Percentiles rank a stretch among this genome's conserved stretches.
These are phyloP conservation scores for Lepidurus packardi DNA, from an alignment of 1,140 invertebrate species.

Conservation along the genomic window DNA sequence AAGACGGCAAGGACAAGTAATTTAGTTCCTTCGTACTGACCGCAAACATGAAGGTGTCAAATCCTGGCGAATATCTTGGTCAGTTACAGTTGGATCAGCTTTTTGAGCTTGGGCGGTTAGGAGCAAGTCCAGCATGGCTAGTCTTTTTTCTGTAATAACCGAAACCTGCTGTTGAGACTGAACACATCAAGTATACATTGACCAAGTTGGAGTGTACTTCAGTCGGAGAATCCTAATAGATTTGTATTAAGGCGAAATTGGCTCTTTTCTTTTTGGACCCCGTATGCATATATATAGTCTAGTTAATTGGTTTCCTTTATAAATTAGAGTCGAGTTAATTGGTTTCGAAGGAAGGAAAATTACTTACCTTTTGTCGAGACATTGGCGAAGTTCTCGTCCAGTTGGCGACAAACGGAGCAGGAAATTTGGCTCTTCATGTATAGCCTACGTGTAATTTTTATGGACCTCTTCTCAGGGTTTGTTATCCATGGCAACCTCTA, in stretches of 20 bases:
- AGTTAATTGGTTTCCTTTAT: too few relatives aligned
- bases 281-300: not conserved
- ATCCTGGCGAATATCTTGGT: constrained; percentile 87
- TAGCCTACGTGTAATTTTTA: not conserved
- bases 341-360: not conserved
- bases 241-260: not conserved
- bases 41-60: constrained; percentile 93
- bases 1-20: not conserved
- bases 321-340: too few relatives aligned
- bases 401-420: not conserved
- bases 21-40: constrained; percentile 47
- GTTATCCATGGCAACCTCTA: not conserved
- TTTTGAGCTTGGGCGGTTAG: constrained; percentile 69
- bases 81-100: constrained; percentile 67
- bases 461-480: not conserved
- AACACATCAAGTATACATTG: not conserved
- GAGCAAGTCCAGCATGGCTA: constrained; percentile 88
- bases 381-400: not conserved
- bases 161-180: not conserved
- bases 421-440: not conserved
- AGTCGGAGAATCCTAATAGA: not conserved
- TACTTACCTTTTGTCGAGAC: not conserved
- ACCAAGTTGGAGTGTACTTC: not conserved
- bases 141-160: constrained; percentile 57
- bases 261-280: not conserved